These are phyloP conservation scores for Nettapus auritus DNA, from an alignment of 2,113 vertebrate genomes.

Conservation along the genomic window DNA sequence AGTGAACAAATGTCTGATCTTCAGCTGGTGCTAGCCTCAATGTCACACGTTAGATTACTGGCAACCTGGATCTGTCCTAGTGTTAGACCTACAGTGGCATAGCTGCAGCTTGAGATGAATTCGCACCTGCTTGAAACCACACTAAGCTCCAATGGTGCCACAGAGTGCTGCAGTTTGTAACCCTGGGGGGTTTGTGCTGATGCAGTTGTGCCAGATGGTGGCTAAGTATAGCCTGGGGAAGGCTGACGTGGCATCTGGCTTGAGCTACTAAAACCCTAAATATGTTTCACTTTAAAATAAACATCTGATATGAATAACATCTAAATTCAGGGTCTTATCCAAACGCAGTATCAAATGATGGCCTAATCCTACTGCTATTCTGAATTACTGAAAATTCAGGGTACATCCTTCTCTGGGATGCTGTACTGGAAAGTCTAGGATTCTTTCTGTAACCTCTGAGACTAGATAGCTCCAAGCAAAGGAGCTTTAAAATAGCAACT, in stretches of 20 bases:
- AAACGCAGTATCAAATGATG: slow-evolving; percentile 52
- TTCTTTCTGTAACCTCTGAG: slow-evolving; percentile 44
- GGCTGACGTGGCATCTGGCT: slow-evolving; percentile 26
- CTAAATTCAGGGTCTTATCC: slow-evolving; percentile 45
- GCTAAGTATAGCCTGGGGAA: slow-evolving; percentile 37
- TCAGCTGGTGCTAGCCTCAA: not conserved
- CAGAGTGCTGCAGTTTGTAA: not conserved
- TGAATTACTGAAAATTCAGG: slow-evolving; percentile 31
- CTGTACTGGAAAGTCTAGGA: slow-evolving; percentile 26
- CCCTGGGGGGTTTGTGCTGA: not conserved
- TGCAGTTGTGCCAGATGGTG: slow-evolving; percentile 31
- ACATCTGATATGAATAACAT: slow-evolving; percentile 26
- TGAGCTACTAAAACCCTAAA: slow-evolving; percentile 35
- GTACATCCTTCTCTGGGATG: slow-evolving; percentile 12
- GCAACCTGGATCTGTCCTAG: not conserved
- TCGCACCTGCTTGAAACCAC: not conserved
- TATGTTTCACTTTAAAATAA: slow-evolving; percentile 54
- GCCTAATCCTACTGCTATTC: slow-evolving; percentile 49
- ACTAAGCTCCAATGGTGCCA: slow-evolving; percentile 1
- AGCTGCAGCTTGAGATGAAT: not conserved
- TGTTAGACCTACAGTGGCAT: not conserved
- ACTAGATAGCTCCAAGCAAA: slow-evolving; percentile 48
- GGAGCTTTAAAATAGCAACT: slow-evolving; percentile 48
- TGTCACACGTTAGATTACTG: rapidly evolving
- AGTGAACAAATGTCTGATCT: not conserved